Evolutionary conservation across 2,113 vertebrate genomes (phyloP).

Genomic region (Nerophis ophidion): DNA sequence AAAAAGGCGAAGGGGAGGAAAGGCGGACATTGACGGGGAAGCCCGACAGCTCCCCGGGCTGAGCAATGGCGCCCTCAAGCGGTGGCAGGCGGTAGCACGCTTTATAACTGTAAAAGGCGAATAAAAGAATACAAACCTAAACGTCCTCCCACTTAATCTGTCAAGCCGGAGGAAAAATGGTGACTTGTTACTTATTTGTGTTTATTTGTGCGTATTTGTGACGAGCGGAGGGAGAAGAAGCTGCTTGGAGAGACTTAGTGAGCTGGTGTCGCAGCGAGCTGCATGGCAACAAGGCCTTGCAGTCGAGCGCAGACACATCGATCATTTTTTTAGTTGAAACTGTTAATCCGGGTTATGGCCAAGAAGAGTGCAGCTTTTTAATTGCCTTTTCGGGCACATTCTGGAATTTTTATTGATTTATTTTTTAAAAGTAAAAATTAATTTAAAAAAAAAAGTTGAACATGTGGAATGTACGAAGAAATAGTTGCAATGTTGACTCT

Average conservation of each 20-base stretch:
- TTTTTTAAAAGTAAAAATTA: no score
- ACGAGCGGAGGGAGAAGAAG: conserved; percentile 6
- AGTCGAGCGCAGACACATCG: conserved; percentile 65
- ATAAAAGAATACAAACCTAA: background rate
- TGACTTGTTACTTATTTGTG: background rate
- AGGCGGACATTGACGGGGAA: conserved; percentile 33
- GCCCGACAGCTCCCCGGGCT: conserved; percentile 8
- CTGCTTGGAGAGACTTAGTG: conserved; percentile 1
- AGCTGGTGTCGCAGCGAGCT: conserved; percentile 51
- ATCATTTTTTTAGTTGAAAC: conserved; percentile 37
- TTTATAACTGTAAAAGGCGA: background rate
- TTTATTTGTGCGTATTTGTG: background rate
- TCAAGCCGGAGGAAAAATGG: no score
- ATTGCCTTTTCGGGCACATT: no score
- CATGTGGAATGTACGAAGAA: no score
- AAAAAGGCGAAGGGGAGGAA: conserved; percentile 4
- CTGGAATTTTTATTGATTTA: no score
- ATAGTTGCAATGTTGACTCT: no score
- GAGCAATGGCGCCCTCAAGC: conserved; percentile 40
- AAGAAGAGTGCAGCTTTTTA: no score
- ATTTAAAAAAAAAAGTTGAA: no score
- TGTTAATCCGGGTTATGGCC: no score
- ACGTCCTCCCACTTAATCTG: background rate
- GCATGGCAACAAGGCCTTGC: conserved; percentile 74
- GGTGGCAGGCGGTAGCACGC: conserved; percentile 4